phyloP scores from a whole-genome alignment of 2,113 vertebrate genomes.

The Argyrosomus japonicus region DNA sequence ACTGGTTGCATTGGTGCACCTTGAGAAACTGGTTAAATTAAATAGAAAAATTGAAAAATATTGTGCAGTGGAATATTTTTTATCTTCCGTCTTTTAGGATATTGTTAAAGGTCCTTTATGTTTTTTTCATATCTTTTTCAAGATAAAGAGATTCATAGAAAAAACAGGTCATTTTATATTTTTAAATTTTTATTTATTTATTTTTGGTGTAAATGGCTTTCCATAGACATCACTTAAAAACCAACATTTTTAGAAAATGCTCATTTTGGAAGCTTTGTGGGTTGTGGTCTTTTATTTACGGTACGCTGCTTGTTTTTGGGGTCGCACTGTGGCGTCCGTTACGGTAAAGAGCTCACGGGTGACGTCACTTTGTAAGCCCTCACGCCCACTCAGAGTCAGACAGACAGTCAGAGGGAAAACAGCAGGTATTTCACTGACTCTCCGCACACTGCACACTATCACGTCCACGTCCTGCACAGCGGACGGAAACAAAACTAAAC shows the following conservation, averaged over 20 bases:
- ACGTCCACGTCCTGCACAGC: neutral
- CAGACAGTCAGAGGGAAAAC: neutral
- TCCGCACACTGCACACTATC: no score
- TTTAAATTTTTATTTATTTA: neutral
- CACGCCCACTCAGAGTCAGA: conserved; percentile 47
- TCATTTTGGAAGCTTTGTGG: neutral
- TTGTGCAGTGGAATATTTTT: no score
- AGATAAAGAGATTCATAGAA: no score
- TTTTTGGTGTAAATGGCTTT: neutral
- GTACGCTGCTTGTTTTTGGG: neutral
- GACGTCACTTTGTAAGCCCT: conserved; percentile 2
- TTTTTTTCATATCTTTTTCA: no score
- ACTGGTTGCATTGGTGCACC: no score
- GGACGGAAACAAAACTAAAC: neutral
- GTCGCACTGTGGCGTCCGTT: neutral
- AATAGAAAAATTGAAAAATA: no score
- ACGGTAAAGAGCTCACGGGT: conserved; percentile 41
- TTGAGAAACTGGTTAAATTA: no score
- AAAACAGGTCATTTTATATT: no score
- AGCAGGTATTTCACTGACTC: neutral
- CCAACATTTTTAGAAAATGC: no score
- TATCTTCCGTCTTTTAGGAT: no score
- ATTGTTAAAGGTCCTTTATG: no score
- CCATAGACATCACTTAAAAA: neutral
- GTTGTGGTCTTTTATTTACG: neutral